phyloP scores from a whole-genome alignment of 2,797 vertebrate genomes.

The Pseudotriccus pelzelni region DNA sequence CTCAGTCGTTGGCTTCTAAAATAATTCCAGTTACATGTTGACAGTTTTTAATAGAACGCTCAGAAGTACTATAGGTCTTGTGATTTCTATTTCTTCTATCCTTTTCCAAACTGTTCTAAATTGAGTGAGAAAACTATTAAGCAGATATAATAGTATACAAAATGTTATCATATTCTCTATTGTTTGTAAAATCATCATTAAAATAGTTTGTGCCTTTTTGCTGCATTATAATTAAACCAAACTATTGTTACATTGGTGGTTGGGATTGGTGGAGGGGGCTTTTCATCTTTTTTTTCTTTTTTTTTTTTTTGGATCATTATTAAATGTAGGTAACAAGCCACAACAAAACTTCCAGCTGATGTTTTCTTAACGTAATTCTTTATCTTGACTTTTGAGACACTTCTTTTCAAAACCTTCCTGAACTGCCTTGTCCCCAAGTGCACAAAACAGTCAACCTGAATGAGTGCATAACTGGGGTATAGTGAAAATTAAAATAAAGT shows the following conservation, averaged over 20 bases:
- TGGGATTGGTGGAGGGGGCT: background rate
- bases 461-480: background rate
- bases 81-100: background rate
- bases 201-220: background rate
- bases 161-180: background rate
- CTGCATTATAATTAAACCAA: background rate
- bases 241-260: background rate
- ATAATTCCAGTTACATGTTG: background rate
- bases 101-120: background rate
- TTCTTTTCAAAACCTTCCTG: background rate
- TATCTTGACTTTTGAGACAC: slow-evolving; percentile 35
- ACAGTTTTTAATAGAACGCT: background rate
- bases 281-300: background rate
- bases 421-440: background rate
- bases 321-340: slow-evolving; percentile 11
- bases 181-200: background rate
- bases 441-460: slow-evolving; percentile 16
- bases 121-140: background rate
- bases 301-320: background rate
- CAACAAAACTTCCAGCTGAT: background rate
- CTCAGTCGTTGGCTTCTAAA: background rate
- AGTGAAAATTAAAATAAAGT: slow-evolving; percentile 50
- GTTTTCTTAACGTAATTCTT: background rate
- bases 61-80: background rate
- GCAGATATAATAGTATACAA: background rate